Evolutionary conservation across 2,113 vertebrate species (phyloP).

Genomic region (Romanogobio albipinnatus): DNA sequence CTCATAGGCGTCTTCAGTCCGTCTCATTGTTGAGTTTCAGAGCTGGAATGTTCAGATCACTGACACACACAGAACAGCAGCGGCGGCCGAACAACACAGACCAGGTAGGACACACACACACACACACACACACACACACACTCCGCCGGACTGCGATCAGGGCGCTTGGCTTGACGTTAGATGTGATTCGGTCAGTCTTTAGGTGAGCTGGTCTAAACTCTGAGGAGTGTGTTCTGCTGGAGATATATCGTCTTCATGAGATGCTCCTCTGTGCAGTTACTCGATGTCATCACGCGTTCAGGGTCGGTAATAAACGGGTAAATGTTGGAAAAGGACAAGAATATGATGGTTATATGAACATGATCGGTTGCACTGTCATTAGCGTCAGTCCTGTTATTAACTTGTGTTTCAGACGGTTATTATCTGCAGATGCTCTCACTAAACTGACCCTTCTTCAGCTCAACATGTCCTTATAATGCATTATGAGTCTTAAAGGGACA

Average conservation of each 20-base stretch:
- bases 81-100: slow-evolving; percentile 50
- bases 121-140: slow-evolving; percentile 26
- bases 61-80: slow-evolving; percentile 64
- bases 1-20: slow-evolving; percentile 82
- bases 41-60: slow-evolving; percentile 86
- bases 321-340: background rate
- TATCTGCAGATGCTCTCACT: background rate
- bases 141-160: background rate
- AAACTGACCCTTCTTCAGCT: background rate
- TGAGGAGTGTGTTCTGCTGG: background rate
- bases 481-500: no score
- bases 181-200: background rate
- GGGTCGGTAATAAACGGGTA: background rate
- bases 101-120: slow-evolving; percentile 47
- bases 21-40: slow-evolving; percentile 90
- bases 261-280: background rate
- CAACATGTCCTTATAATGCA: background rate
- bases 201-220: background rate
- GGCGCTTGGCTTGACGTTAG: background rate
- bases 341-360: background rate
- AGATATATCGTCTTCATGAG: background rate
- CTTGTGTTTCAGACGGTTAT: background rate
- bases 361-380: background rate
- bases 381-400: background rate
- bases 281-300: background rate